Evolutionary conservation across 2,797 vertebrate genomes (phyloP), one percentile per base, ranked within the genome.

Genomic region (Rhynchonycteris naso): DNA sequence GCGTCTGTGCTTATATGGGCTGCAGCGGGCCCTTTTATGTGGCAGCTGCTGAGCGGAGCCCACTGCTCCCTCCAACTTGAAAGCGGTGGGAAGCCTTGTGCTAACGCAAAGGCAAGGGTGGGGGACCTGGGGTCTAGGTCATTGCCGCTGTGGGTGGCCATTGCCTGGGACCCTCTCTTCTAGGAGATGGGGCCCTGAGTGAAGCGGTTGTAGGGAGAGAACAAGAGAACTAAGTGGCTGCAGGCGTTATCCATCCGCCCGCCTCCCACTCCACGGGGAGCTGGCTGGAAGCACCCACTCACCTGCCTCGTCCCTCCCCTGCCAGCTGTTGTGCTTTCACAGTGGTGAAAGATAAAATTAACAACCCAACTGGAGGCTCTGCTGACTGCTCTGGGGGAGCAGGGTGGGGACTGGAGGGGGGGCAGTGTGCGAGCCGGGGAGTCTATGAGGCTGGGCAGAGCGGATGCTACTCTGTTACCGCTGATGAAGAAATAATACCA

Each of bases 261-360:
- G 2, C 56, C 47, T 58, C 82, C 69, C 28, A 0, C 56, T 56
- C 81, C 26, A 2, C 4, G 16, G 54, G 43, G 88, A 80, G 65
- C 63, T 19, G 63, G 43, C 82, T 38, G 74, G 26, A 56, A 33
- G 86, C 56, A 1, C 47, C 59, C 0, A 4, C 35, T 82, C 76
- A 81, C 85, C 69, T 87, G 92, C 72, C 59, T 69, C 15, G 54
- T 63, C 65, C n/a, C 38, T 87, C 93, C 86, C 59, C 92, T n/a
- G 61, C 66, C 91, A 93, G 94, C 93, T 95, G 91, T 12, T 80
- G 61, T 65, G 82, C 68, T 78, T 80, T 69, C 6, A 0, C 30
- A 7, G 68, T 26, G n/a, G 50, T 4, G 18, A 59, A 68, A 93
- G 96, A 94, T 74, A 86, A 95, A 96, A 93, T 97, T 89, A 96